These are phyloP conservation scores for Metaphire vulgaris DNA, from an alignment of 1,140 invertebrate genomes.

Conservation along the genomic window DNA sequence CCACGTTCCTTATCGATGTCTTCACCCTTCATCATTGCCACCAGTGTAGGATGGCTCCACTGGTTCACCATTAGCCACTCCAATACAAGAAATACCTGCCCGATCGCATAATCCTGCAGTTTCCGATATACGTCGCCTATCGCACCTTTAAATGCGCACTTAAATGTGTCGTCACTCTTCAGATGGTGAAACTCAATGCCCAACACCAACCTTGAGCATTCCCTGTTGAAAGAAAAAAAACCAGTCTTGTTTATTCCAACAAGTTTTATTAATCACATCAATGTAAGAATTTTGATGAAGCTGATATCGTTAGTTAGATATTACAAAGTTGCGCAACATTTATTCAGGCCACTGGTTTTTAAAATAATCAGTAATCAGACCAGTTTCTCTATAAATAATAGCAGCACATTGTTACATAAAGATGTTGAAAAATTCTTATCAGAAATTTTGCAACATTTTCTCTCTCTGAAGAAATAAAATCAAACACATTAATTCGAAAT, in stretches of 20 bases:
- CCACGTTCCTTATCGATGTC: conserved; percentile 25
- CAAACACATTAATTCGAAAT: not conserved
- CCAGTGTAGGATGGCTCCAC: conserved; percentile 23
- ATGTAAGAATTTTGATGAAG: too few relatives aligned
- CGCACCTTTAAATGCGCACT: conserved; percentile 17
- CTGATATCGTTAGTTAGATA: too few relatives aligned
- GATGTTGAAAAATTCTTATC: too few relatives aligned
- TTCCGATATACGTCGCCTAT: conserved; percentile 17
- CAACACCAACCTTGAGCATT: conserved; percentile 26
- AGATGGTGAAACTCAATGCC: conserved; percentile 26
- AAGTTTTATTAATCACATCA: too few relatives aligned
- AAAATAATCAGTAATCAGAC: too few relatives aligned
- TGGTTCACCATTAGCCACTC: conserved; percentile 26
- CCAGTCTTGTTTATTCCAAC: too few relatives aligned
- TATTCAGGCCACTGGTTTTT: too few relatives aligned
- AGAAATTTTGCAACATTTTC: not conserved
- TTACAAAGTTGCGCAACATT: too few relatives aligned
- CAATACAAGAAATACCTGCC: conserved; percentile 25
- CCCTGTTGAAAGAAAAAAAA: conserved; percentile 15
- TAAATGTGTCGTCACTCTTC: conserved; percentile 8
- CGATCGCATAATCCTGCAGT: conserved; percentile 22
- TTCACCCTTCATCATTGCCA: conserved; percentile 27
- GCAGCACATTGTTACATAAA: too few relatives aligned
- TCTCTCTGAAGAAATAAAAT: not conserved
- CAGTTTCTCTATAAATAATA: too few relatives aligned